phyloP scores from a whole-genome alignment of 2,888 invertebrate genomes.

The Isotomurus palustris region DNA sequence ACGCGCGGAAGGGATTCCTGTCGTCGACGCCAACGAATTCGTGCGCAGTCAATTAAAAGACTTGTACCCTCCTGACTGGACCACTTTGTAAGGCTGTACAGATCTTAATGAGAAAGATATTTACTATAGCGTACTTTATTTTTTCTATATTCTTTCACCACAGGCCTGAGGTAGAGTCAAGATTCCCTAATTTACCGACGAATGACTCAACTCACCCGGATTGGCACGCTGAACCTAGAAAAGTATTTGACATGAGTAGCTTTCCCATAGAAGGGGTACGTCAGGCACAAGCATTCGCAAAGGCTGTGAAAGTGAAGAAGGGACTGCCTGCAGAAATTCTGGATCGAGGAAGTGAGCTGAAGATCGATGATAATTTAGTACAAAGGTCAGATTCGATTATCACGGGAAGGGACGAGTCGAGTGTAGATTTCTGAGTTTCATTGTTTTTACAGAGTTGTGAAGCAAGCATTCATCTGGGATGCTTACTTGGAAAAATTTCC shows the following conservation, averaged over 20 bases:
- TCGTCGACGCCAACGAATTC: slow-evolving; percentile 62
- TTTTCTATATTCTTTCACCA: neutral
- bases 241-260: slow-evolving; percentile 30
- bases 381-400: too few species aligned
- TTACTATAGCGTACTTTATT: neutral
- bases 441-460: slow-evolving; percentile 45
- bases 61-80: slow-evolving; percentile 4
- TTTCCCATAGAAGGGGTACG: slow-evolving; percentile 48
- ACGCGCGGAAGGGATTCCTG: slow-evolving; percentile 57
- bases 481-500: slow-evolving; percentile 73
- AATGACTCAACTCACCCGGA: slow-evolving; percentile 37
- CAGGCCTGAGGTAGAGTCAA: slow-evolving; percentile 25
- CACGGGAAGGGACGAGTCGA: too few species aligned
- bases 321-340: slow-evolving; percentile 48
- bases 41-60: slow-evolving; percentile 11
- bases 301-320: slow-evolving; percentile 48
- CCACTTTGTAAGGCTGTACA: neutral
- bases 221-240: slow-evolving; percentile 47
- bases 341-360: slow-evolving; percentile 30
- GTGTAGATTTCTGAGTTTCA: neutral
- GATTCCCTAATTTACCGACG: slow-evolving; percentile 33
- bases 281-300: slow-evolving; percentile 51
- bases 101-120: neutral
- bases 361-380: slow-evolving; percentile 44
- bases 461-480: slow-evolving; percentile 57